A percentile compares a stretch with the other conserved stretches of the same genome.
Evolutionary conservation across 1,140 invertebrate genomes (phyloP).

Genomic region (Drosophila kepulauana): DNA sequence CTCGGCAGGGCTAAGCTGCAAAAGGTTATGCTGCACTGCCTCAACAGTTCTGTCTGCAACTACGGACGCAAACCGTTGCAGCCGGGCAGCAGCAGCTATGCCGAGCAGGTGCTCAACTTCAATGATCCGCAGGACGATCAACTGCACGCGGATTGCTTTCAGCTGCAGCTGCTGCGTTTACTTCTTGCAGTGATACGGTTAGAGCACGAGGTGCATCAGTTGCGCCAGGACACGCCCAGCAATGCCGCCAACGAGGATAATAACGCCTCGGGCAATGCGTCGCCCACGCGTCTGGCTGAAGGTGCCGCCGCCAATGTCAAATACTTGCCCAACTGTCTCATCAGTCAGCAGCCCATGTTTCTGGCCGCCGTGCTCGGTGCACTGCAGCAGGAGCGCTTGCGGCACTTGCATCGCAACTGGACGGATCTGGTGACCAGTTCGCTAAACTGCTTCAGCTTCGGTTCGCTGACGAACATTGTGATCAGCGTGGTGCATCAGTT

Average conservation of each 20-base stretch:
- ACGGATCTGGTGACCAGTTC: constrained; percentile 92
- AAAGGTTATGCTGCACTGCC: constrained; percentile 94
- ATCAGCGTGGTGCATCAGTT: constrained; percentile 93
- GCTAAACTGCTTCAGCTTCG: constrained; percentile 89
- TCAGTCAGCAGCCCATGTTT: constrained; percentile 95
- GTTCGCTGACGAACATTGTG: constrained; percentile 90
- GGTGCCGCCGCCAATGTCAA: constrained; percentile 85
- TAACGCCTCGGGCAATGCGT: constrained; percentile 63
- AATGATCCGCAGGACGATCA: constrained; percentile 90
- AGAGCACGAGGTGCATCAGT: constrained; percentile 89
- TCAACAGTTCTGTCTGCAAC: constrained; percentile 90
- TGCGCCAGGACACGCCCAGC: constrained; percentile 85
- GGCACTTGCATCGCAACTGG: constrained; percentile 93
- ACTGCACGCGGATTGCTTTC: constrained; percentile 91
- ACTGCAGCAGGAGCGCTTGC: constrained; percentile 88
- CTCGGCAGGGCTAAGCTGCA: constrained; percentile 94
- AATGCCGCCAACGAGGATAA: constrained; percentile 41
- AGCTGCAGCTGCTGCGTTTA: constrained; percentile 90
- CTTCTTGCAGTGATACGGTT: constrained; percentile 90
- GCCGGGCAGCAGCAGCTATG: constrained; percentile 87
- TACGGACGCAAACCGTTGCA: constrained; percentile 59
- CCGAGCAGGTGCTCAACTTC: constrained; percentile 93
- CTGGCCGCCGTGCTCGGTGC: constrained; percentile 92
- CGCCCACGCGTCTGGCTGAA: constrained; percentile 74
- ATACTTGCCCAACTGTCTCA: constrained; percentile 88